Evolutionary conservation across 1,140 invertebrate genomes (phyloP), one percentile per base, ranked within the genome.

Genomic region (Drosophila persimilis): DNA sequence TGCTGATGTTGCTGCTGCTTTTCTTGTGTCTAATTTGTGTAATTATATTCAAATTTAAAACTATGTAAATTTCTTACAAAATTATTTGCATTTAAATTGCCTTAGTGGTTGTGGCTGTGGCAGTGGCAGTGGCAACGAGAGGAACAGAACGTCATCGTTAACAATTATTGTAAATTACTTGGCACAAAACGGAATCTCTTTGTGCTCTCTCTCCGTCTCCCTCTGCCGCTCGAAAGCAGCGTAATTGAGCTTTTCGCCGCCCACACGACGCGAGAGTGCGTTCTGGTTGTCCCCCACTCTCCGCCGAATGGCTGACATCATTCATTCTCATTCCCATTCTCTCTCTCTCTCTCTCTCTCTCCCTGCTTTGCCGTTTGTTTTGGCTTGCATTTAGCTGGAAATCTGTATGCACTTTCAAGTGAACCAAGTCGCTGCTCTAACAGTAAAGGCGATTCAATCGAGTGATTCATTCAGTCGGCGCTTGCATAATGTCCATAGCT

Each of bases 41-140:
- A 88, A 88, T 88, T 89, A 79, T 88, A 88, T 88, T 88, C 78
- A 89, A 88, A 88, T 88, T 83, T 88, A 73, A 83, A 71, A 66
- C 75, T 75, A 88, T 86, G 83, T 72, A 83, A 75, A 86, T 86
- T 79, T 76, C 71, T 69, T 77, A 71, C 77, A 81, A 71, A 76
- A 78, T 78, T 88, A 88, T 88, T 88, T 88, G 84, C 83, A 88
- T 83, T 88, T 88, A 78, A 81, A 86, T 86, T 79, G 83, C 56
- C 69, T 15, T 31, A 53, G 35, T n/a, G n/a, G n/a, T 5, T 39
- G 35, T 39, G 35, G 35, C 15, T 39, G 35, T 39, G 17, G 17
- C 35, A 39, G 35, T 39, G 35, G 11, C 11, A 39, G 35, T 57
- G 24, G 39, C 61, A 63, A 41, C 41, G 69, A 63, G 24, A 62